Evolutionary conservation across 2,113 vertebrate genomes (phyloP).

Genomic region (Scatophagus argus): DNA sequence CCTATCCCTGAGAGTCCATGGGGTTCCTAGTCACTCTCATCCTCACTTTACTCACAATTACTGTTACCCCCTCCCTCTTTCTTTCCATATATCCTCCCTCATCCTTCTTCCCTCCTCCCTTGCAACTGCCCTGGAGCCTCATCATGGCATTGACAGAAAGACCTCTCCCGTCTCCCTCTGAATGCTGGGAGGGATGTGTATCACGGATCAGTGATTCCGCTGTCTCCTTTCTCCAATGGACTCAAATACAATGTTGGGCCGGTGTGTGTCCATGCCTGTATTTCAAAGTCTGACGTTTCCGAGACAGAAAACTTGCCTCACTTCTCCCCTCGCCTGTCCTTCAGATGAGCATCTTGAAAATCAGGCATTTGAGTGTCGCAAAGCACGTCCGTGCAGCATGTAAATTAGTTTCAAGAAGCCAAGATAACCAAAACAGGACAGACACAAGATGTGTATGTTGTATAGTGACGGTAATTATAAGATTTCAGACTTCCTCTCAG

Average conservation of each 20-base stretch:
- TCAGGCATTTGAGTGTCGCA: constrained; percentile 18
- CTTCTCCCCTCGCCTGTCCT: constrained; percentile 30
- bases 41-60: constrained; percentile 73
- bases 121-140: constrained; percentile 69
- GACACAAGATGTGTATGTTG: too few relatives aligned
- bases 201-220: constrained; percentile 75
- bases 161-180: constrained; percentile 75
- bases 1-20: constrained; percentile 38
- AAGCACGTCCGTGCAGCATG: constrained; percentile 38
- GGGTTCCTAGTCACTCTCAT: constrained; percentile 48
- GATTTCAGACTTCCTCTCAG: neutral
- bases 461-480: constrained; percentile 14
- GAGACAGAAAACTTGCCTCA: constrained; percentile 49
- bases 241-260: constrained; percentile 51
- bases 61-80: constrained; percentile 65
- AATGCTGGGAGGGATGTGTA: constrained; percentile 71
- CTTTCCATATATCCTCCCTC: constrained; percentile 44
- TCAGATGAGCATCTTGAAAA: constrained; percentile 23
- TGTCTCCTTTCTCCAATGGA: constrained; percentile 58
- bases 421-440: constrained; percentile 27
- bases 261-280: constrained; percentile 48
- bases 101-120: constrained; percentile 41
- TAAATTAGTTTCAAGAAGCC: constrained; percentile 24
- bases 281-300: constrained; percentile 65
- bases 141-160: constrained; percentile 79